These are phyloP conservation scores for Ceratothoa steindachneri DNA, from an alignment of 2,888 invertebrate species.

Conservation along the genomic window DNA sequence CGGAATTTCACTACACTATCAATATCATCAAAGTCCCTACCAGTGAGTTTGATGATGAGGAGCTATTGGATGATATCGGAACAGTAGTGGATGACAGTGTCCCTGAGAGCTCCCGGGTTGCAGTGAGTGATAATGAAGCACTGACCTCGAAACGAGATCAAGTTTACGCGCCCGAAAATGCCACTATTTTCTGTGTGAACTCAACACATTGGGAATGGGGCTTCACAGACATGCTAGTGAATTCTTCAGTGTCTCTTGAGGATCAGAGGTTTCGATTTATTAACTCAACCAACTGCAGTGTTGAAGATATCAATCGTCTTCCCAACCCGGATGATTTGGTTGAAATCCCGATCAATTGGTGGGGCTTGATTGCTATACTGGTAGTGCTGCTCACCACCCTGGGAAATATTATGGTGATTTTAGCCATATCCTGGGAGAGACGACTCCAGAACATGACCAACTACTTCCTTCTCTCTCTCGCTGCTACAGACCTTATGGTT, in stretches of 20 bases:
- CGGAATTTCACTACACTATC: neutral
- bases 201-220: neutral
- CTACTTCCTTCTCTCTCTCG: conserved; percentile 46
- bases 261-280: neutral
- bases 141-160: too few species aligned
- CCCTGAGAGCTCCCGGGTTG: neutral
- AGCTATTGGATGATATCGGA: too few species aligned
- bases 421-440: conserved; percentile 44
- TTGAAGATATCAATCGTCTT: neutral
- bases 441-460: conserved; percentile 47
- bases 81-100: too few species aligned
- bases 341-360: conserved; percentile 26
- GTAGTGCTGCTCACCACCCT: conserved; percentile 36
- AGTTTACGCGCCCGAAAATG: neutral
- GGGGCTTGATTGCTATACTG: conserved; percentile 40
- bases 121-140: neutral
- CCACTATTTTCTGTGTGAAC: neutral
- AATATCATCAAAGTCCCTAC: neutral
- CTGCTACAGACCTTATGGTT: conserved; percentile 46
- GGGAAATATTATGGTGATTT: conserved; percentile 42
- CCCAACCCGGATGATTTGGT: neutral
- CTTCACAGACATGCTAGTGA: neutral
- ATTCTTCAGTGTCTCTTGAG: neutral
- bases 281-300: neutral
- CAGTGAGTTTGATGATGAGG: neutral